Percentiles rank a stretch among this genome's conserved stretches.
phyloP scores from a whole-genome alignment of 2,113 vertebrate genomes.

The Colaptes auratus region DNA sequence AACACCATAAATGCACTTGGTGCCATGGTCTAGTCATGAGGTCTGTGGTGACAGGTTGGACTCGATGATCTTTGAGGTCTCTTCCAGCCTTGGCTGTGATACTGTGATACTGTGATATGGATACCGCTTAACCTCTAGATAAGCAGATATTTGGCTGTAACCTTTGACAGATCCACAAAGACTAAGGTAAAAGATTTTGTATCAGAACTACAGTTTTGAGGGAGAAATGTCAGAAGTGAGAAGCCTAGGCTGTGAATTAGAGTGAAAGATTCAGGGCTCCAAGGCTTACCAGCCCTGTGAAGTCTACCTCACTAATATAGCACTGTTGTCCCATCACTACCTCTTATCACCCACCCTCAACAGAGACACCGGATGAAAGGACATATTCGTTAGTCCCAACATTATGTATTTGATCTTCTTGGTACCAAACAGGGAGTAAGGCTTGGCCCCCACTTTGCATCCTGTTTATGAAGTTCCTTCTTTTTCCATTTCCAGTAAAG shows the following conservation, averaged over 20 bases:
- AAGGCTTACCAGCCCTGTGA: background rate
- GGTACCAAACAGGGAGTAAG: background rate
- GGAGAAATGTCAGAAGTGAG: background rate
- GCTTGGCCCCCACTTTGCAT: background rate
- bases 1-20: background rate
- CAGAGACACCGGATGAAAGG: background rate
- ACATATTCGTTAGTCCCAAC: fast-evolving
- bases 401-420: background rate
- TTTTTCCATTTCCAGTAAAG: background rate
- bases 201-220: background rate
- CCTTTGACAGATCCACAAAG: background rate
- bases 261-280: background rate
- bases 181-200: background rate
- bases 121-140: background rate
- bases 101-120: too few relatives aligned
- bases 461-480: background rate
- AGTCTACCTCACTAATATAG: background rate
- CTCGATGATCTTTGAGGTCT: too few relatives aligned
- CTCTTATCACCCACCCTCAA: background rate
- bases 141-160: background rate
- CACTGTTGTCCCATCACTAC: background rate
- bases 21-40: too few relatives aligned
- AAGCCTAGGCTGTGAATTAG: background rate
- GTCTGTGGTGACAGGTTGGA: too few relatives aligned
- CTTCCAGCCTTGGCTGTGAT: too few relatives aligned